A percentile compares a stretch with the other conserved stretches of the same genome.
These are phyloP conservation scores for Campopleginae sp. DNA, from an alignment of 2,888 invertebrate species.

Conservation along the genomic window DNA sequence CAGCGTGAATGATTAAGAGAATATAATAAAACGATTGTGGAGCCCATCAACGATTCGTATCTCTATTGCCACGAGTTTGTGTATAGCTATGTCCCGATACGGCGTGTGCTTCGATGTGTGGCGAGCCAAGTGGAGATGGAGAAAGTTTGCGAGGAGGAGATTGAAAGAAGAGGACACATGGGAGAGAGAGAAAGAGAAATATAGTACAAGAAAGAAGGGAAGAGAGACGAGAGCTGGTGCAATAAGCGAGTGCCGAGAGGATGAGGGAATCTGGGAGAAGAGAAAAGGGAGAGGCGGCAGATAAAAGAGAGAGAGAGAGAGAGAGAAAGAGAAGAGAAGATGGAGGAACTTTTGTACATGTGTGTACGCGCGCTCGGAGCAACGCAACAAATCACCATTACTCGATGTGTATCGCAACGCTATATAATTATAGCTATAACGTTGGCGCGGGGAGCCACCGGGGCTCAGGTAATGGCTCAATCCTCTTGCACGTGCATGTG, in stretches of 20 bases:
- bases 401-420: constrained; percentile 84
- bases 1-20: constrained; percentile 64
- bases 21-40: constrained; percentile 69
- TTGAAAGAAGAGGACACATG: constrained; percentile 26
- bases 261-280: constrained; percentile 29
- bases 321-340: constrained; percentile 49
- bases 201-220: constrained; percentile 32
- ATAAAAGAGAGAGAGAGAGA: constrained; percentile 30
- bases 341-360: constrained; percentile 70
- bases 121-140: constrained; percentile 28
- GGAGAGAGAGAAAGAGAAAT: constrained; percentile 27
- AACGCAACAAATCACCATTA: constrained; percentile 84
- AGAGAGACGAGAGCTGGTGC: constrained; percentile 27
- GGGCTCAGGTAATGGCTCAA: constrained; percentile 84
- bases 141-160: constrained; percentile 54
- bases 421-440: constrained; percentile 84
- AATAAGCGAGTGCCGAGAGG: constrained; percentile 48
- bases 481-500: constrained; percentile 81
- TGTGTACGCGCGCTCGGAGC: constrained; percentile 75
- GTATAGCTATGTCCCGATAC: constrained; percentile 33
- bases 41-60: constrained; percentile 69
- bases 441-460: constrained; percentile 65
- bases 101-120: constrained; percentile 34
- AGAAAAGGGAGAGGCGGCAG: constrained; percentile 30
- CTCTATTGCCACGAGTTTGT: constrained; percentile 60